Evolutionary conservation across 2,797 vertebrate species (phyloP).

Genomic region (Fundulus diaphanus): DNA sequence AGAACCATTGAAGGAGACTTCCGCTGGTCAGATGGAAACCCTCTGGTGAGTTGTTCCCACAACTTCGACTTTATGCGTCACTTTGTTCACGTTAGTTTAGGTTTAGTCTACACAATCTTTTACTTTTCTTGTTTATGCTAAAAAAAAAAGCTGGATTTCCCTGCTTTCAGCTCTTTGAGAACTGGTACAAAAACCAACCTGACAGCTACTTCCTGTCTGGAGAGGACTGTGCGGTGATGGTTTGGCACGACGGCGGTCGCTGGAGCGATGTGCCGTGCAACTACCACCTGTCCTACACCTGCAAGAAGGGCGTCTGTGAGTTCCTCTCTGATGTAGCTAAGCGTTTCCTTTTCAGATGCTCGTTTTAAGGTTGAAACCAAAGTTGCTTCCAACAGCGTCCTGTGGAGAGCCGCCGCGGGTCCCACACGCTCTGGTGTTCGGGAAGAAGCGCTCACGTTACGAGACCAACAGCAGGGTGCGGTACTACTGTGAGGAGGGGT

Average conservation of each 20-base stretch:
- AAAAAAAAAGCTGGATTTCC: not conserved
- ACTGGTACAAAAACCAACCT: slow-evolving; percentile 93
- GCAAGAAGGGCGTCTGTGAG: slow-evolving; percentile 95
- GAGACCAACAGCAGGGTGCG: slow-evolving; percentile 84
- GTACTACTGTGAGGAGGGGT: slow-evolving; percentile 86
- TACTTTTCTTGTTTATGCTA: not conserved
- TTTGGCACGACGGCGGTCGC: slow-evolving; percentile 90
- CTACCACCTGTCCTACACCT: slow-evolving; percentile 96
- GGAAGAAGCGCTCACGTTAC: slow-evolving; percentile 81
- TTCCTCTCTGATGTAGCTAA: not conserved
- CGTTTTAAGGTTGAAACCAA: not conserved
- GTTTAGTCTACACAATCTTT: not conserved
- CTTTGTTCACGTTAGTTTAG: not conserved
- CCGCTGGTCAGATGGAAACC: slow-evolving; percentile 93
- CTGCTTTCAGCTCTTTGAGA: slow-evolving; percentile 88
- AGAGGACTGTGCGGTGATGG: slow-evolving; percentile 94
- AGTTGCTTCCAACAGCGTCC: slow-evolving; percentile 76
- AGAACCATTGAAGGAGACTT: slow-evolving; percentile 96
- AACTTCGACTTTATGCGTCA: not conserved
- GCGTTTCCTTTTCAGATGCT: too few species aligned
- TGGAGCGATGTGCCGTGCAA: slow-evolving; percentile 98
- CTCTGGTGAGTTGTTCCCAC: slow-evolving; percentile 84
- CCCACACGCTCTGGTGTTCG: slow-evolving; percentile 82
- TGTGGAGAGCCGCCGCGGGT: slow-evolving; percentile 86
- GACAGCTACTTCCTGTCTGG: slow-evolving; percentile 97